Evolutionary conservation across 2,888 invertebrate species (phyloP).

Genomic region (Pelosia muscerda): DNA sequence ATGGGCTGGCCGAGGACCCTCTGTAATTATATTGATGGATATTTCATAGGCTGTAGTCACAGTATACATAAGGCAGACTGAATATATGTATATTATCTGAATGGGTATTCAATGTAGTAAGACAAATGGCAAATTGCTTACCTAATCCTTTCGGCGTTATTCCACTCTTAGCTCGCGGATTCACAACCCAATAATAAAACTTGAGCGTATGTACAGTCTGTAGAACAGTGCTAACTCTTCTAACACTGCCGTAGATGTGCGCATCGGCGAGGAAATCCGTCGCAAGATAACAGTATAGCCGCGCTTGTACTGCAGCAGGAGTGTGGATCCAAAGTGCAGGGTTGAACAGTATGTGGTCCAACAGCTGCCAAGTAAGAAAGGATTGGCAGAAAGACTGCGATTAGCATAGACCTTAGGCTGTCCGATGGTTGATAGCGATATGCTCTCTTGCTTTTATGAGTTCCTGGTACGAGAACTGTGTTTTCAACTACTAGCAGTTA

Average conservation of each 20-base stretch:
- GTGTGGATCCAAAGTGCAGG: slow-evolving; percentile 99
- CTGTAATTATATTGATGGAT: slow-evolving; percentile 82
- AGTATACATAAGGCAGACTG: too few species aligned
- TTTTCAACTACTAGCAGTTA: slow-evolving; percentile 11
- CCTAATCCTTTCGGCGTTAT: slow-evolving; percentile 98
- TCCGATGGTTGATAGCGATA: slow-evolving; percentile 81
- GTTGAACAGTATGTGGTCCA: slow-evolving; percentile 99
- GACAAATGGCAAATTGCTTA: slow-evolving; percentile 63
- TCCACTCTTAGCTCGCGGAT: slow-evolving; percentile 97
- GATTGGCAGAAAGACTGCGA: slow-evolving; percentile 96
- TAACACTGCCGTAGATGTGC: slow-evolving; percentile 98
- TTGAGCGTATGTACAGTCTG: slow-evolving; percentile 99
- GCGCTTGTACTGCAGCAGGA: slow-evolving; percentile 97
- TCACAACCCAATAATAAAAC: slow-evolving; percentile 99
- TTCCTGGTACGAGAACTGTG: slow-evolving; percentile 38
- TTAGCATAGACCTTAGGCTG: slow-evolving; percentile 86
- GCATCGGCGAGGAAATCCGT: slow-evolving; percentile 99
- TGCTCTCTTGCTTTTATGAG: slow-evolving; percentile 75
- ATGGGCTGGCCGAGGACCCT: slow-evolving; percentile 97
- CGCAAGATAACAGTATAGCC: slow-evolving; percentile 98
- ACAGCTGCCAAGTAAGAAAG: slow-evolving; percentile 97
- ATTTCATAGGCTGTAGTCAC: too few species aligned
- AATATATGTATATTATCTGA: too few species aligned
- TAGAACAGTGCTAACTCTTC: slow-evolving; percentile 98
- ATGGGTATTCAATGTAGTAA: not conserved